Evolutionary conservation across 1,140 invertebrate genomes (phyloP), one percentile per base, ranked within the genome.

Genomic region (Bursaphelenchus mucronatus): DNA sequence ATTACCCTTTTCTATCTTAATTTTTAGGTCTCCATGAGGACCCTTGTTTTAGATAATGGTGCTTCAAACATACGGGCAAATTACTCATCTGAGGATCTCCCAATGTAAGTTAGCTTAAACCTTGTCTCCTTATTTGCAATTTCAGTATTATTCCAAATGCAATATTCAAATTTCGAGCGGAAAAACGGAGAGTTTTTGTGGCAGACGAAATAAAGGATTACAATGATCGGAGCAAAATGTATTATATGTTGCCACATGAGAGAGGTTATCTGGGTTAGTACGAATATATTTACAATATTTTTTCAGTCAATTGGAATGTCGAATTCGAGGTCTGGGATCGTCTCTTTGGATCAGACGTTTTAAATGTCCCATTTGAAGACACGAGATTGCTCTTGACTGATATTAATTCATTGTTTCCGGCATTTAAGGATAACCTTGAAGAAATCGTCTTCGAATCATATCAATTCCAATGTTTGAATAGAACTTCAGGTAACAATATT

Each of bases 381-480:
- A 88, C 87, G 1, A 77, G 79, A 41, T 87, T 90, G 7, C 83
- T 94, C n/a, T 87, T 97, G 1, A 98, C 94, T 0, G 94, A 98
- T 82, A 94, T 94, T 1, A 87, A 90, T 69, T 93, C 93, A 80
- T 96, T 97, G 82, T 97, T 97, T 83, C 84, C 86, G 8, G 89
- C 90, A 8, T 88, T 94, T 55, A 91, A 95, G 84, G 92, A 97
- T 82, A 90, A 88, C 11, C 89, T 92, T 82, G 88, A 88, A 46
- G 95, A 98, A 84, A 90, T 97, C 67, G 89, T 97, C 62, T 98
- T 97, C 84, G 95, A 98, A 82, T 93, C 97, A 82, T 97, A 94
- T 80, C 91, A 92, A 73, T 91, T 94, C 76, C 87, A 89, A 57
- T 88, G 89, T 8, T 83, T 97, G 51, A 84, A 92, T 50, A 65